Conservation (phyloP, 2,113 vertebrate genomes). For the Trachemys scripta region DNA sequence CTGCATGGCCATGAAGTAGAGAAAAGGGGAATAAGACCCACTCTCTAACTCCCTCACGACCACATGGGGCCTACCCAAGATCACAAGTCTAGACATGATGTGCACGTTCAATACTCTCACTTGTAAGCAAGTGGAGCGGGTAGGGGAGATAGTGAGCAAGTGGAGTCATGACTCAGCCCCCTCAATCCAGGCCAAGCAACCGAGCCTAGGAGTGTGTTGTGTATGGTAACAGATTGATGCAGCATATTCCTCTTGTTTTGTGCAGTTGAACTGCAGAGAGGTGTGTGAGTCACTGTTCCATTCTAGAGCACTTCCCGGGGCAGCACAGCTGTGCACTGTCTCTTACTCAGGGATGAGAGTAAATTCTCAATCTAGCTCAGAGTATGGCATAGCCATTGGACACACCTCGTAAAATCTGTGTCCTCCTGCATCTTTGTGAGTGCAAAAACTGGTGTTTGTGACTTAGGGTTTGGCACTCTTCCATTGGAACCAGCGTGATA, state of each 20-base stretch:
- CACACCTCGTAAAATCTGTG: neutral
- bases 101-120: neutral
- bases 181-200: rapidly evolving
- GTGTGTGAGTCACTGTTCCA: neutral
- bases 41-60: neutral
- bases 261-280: neutral
- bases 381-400: neutral
- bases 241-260: rapidly evolving
- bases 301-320: neutral
- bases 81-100: neutral
- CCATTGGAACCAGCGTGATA: neutral
- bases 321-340: neutral
- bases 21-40: neutral
- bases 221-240: neutral
- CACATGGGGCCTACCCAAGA: neutral
- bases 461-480: neutral
- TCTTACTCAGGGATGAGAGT: neutral
- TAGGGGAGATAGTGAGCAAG: rapidly evolving
- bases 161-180: rapidly evolving
- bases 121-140: rapidly evolving
- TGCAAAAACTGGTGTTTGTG: neutral
- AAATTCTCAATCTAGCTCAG: neutral
- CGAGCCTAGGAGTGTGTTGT: neutral
- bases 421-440: neutral
- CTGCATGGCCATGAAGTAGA: rapidly evolving